Conservation (phyloP, 1,140 invertebrate genomes). For the Polyergus mexicanus region DNA sequence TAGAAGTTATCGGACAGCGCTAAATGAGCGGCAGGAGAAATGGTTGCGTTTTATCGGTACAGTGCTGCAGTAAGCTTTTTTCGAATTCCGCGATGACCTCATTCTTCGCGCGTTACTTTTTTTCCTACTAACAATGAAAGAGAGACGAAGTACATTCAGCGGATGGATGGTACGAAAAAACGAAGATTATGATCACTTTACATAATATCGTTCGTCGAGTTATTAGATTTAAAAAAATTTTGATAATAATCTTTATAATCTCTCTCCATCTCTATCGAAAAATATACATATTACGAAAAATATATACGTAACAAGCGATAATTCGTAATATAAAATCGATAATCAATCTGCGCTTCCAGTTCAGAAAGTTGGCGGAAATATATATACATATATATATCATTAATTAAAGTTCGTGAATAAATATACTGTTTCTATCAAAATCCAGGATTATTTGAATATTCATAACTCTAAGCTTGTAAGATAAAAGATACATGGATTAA, state of each 20-base stretch:
- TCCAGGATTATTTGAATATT: background rate
- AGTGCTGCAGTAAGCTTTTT: slow-evolving; percentile 61
- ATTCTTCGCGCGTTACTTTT: slow-evolving; percentile 64
- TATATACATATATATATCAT: background rate
- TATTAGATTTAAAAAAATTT: slow-evolving; percentile 37
- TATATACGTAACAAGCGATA: slow-evolving; percentile 1
- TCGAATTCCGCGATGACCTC: slow-evolving; percentile 64
- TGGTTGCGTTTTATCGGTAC: slow-evolving; percentile 62
- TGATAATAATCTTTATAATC: slow-evolving; percentile 36
- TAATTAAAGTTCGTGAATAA: slow-evolving; percentile 24
- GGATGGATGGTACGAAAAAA: slow-evolving; percentile 28
- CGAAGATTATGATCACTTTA: slow-evolving; percentile 55
- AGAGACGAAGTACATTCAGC: slow-evolving; percentile 17
- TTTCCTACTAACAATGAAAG: background rate
- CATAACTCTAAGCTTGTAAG: background rate
- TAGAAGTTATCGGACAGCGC: slow-evolving; percentile 15
- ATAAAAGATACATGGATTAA: background rate
- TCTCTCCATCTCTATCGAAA: background rate
- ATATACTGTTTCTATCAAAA: background rate
- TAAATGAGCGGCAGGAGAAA: slow-evolving; percentile 62
- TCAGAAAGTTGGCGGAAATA: background rate
- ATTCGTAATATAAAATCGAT: slow-evolving; percentile 13
- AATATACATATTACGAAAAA: slow-evolving; percentile 21
- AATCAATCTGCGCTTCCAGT: background rate
- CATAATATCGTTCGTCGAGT: slow-evolving; percentile 43